Evolutionary conservation across 1,140 invertebrate genomes (phyloP).

Genomic region (Pantala flavescens): DNA sequence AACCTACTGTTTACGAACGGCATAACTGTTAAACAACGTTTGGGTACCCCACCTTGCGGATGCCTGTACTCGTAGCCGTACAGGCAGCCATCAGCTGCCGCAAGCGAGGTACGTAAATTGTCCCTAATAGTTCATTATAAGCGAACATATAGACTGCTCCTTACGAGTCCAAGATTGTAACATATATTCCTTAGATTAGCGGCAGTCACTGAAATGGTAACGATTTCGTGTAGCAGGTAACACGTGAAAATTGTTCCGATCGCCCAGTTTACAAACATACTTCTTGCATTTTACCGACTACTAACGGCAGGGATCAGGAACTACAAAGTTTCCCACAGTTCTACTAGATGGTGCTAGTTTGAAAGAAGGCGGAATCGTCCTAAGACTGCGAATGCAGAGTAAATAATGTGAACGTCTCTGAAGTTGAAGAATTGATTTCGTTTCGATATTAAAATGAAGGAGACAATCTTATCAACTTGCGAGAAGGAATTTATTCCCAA

Average conservation of each 20-base stretch:
- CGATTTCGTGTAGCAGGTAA: slow-evolving; percentile 11
- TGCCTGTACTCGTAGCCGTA: slow-evolving; percentile 18
- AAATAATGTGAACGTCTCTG: too few relatives aligned
- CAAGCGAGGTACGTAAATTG: slow-evolving; percentile 18
- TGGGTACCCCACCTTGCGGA: slow-evolving; percentile 19
- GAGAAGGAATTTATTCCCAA: slow-evolving; percentile 55
- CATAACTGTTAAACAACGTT: slow-evolving; percentile 15
- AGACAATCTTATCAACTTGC: slow-evolving; percentile 48
- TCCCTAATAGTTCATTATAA: slow-evolving; percentile 18
- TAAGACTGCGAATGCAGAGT: not conserved
- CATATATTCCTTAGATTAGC: slow-evolving; percentile 4
- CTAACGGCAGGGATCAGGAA: not conserved
- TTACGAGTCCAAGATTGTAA: slow-evolving; percentile 1
- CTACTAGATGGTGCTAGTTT: not conserved
- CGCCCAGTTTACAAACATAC: slow-evolving; percentile 22
- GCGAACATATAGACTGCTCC: not conserved
- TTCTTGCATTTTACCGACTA: slow-evolving; percentile 9
- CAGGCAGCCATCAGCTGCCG: slow-evolving; percentile 22
- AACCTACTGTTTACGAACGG: slow-evolving; percentile 16
- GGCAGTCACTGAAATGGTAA: slow-evolving; percentile 14
- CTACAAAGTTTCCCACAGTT: not conserved
- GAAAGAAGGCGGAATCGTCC: not conserved
- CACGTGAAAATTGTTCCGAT: slow-evolving; percentile 21
- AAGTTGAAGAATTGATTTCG: not conserved
- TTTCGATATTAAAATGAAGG: slow-evolving; percentile 40